Evolutionary conservation across 2,888 invertebrate species (phyloP).

Genomic region (Seira sanloemensis): DNA sequence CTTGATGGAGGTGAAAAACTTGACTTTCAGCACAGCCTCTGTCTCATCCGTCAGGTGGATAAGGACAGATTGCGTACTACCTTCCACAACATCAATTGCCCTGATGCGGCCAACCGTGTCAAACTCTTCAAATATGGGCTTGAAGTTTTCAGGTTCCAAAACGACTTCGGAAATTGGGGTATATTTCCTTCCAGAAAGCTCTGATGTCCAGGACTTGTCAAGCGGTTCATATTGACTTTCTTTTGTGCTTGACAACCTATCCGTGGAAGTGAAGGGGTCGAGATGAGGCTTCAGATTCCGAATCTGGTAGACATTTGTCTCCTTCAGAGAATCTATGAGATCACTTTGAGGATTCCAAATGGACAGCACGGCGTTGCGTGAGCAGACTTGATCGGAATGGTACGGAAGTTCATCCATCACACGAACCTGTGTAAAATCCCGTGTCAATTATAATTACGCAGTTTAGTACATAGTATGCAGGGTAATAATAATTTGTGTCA

Average conservation of each 20-base stretch:
- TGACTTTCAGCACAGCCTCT: neutral
- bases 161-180: neutral
- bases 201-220: too few relatives aligned
- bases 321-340: neutral
- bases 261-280: neutral
- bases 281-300: neutral
- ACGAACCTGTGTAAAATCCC: neutral
- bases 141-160: neutral
- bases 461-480: too few relatives aligned
- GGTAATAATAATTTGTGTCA: too few relatives aligned
- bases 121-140: slow-evolving; percentile 10
- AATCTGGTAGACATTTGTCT: neutral
- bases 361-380: neutral
- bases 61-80: neutral
- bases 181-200: too few relatives aligned
- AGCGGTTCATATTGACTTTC: neutral
- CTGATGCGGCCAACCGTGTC: neutral
- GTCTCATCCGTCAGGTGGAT: too few relatives aligned
- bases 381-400: neutral
- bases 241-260: neutral
- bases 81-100: neutral
- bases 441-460: too few relatives aligned
- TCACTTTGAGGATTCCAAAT: slow-evolving; percentile 18
- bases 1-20: slow-evolving; percentile 9
- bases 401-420: neutral